Evolutionary conservation across 2,888 invertebrate species (phyloP).

Genomic region (Tryphoninae sp.): DNA sequence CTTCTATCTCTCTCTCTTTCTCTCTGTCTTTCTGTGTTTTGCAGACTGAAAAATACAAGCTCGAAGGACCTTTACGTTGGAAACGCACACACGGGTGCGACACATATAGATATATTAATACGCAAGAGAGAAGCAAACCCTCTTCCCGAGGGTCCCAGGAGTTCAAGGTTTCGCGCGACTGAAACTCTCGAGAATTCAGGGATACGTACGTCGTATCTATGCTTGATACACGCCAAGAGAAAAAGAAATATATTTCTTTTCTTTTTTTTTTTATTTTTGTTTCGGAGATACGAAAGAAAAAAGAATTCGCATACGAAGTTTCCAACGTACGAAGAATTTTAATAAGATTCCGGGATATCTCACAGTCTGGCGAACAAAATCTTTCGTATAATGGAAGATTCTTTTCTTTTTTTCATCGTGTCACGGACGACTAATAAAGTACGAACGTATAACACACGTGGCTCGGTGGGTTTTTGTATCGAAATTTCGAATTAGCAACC

Average conservation of each 20-base stretch:
- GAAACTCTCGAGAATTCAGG: constrained; percentile 33
- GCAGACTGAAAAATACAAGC: constrained; percentile 49
- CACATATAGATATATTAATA: not conserved
- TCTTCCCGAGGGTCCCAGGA: constrained; percentile 4
- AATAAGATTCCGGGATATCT: constrained; percentile 35
- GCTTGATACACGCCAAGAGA: constrained; percentile 24
- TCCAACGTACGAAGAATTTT: constrained; percentile 45
- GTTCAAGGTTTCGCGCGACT: constrained; percentile 54
- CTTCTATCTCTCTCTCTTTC: not conserved
- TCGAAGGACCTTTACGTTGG: constrained; percentile 13
- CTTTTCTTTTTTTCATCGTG: not conserved
- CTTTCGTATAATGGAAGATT: not conserved
- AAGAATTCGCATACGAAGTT: constrained; percentile 46
- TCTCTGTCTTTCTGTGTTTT: constrained; percentile 1
- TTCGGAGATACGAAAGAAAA: not conserved
- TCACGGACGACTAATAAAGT: not conserved
- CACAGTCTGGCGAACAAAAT: constrained; percentile 45
- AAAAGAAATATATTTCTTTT: not conserved
- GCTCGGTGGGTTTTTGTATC: not conserved
- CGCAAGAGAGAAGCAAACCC: not conserved
- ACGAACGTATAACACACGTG: not conserved
- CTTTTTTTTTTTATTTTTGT: constrained; percentile 9
- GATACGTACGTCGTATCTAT: constrained; percentile 20
- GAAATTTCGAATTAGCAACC: constrained; percentile 45
- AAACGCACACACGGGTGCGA: not conserved